A percentile compares a stretch with the other conserved stretches of the same genome.
phyloP scores from a whole-genome alignment of 2,888 invertebrate genomes.

The Chirona hameri region DNA sequence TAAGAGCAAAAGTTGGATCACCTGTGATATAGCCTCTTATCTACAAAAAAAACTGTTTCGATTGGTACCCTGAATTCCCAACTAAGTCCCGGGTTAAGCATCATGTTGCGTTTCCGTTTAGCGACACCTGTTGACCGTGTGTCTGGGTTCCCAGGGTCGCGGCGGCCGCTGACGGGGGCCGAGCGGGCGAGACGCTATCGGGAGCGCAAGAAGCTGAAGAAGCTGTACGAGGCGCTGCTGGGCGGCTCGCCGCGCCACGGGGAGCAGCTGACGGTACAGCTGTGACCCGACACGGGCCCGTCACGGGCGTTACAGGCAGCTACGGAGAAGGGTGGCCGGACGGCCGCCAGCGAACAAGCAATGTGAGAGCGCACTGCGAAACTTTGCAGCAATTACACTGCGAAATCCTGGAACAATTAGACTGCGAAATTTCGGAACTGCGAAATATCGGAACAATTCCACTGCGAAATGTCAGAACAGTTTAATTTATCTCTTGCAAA shows the following conservation, averaged over 20 bases:
- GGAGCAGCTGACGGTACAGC: conserved; percentile 12
- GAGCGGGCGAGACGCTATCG: conserved; percentile 2
- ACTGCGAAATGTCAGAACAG: too few relatives aligned
- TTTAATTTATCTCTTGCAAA: too few relatives aligned
- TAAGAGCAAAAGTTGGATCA: too few relatives aligned
- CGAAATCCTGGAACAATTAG: too few relatives aligned
- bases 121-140: not conserved
- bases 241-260: not conserved
- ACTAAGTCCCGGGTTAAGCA: too few relatives aligned
- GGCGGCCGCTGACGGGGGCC: not conserved
- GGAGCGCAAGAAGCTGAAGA: conserved; percentile 11
- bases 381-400: not conserved
- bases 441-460: too few relatives aligned
- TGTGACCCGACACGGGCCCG: not conserved
- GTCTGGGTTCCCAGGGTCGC: not conserved
- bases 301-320: not conserved
- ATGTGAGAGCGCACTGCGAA: not conserved
- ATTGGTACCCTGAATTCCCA: not conserved
- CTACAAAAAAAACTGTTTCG: too few relatives aligned
- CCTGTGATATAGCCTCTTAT: too few relatives aligned
- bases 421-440: too few relatives aligned
- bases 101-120: too few relatives aligned
- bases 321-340: not conserved
- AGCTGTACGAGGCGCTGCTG: conserved; percentile 23
- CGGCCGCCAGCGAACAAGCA: not conserved